A percentile compares a stretch with the other conserved stretches of the same genome.
These are phyloP conservation scores for Meles meles DNA, from an alignment of 2,113 vertebrate species.

Conservation along the genomic window DNA sequence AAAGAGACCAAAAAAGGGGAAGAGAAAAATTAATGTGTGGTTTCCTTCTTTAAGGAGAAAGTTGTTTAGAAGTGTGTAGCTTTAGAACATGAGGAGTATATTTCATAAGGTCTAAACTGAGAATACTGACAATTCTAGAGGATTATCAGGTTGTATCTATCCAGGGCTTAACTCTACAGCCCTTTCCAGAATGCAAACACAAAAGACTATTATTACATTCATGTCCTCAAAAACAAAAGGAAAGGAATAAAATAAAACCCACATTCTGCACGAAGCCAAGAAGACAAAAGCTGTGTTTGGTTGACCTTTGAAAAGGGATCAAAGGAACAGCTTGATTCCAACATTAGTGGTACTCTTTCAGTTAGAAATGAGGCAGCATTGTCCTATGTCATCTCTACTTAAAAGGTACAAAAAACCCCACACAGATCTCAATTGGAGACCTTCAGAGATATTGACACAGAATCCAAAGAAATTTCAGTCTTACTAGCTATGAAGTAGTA, in stretches of 20 bases:
- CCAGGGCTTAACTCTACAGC: conserved; percentile 8
- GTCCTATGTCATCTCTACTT: conserved; percentile 9
- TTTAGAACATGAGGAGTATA: neutral
- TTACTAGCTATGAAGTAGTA: neutral
- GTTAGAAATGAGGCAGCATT: conserved; percentile 22
- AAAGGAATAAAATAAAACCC: conserved; percentile 49
- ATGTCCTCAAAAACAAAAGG: conserved; percentile 47
- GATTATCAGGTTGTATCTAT: neutral
- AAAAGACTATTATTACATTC: conserved; percentile 40
- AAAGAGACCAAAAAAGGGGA: neutral
- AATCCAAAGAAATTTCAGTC: conserved; percentile 27
- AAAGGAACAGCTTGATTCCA: conserved; percentile 48
- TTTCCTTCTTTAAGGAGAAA: conserved; percentile 16
- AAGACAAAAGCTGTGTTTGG: conserved; percentile 52
- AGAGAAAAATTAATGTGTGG: conserved; percentile 27
- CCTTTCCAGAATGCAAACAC: conserved; percentile 44
- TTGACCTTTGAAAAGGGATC: conserved; percentile 40
- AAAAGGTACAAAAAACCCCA: neutral
- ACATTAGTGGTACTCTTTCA: conserved; percentile 3
- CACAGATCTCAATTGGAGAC: neutral
- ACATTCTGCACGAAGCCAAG: conserved; percentile 35
- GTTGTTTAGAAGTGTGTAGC: neutral
- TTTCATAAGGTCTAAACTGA: conserved; percentile 42
- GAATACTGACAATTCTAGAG: neutral
- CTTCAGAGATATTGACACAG: conserved; percentile 17